Base-by-base conservation (phyloP, 2,113 vertebrate genomes). In the Malurus elegans region DNA sequence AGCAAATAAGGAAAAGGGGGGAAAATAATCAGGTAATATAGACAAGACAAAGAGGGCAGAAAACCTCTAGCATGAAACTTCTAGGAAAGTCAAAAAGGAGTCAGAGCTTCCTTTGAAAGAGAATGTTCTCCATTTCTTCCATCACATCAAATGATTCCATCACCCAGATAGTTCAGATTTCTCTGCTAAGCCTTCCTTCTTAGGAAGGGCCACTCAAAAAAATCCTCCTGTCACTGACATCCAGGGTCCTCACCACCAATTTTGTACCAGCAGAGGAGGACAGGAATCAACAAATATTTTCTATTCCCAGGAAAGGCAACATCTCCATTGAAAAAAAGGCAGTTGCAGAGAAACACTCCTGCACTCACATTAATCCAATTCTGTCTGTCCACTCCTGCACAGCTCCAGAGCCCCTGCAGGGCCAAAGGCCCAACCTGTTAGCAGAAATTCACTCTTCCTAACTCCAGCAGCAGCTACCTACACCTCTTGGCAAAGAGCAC, bases 341-440 rank as follows among this genome's bases (percentile, higher is more conserved):
- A 96, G 11, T 57, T 62, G 47, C 56, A 71, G n/a, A 29, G 54
- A 73, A 86, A 26, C 12, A 10, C 16, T 48, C 14, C 31, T 51
- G 80, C 2, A 4, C 44, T 20, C 47, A 20, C 53, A 56, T 23
- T 12, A 51, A 74, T 10, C 18, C 44, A 31, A 6, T 0, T 4
- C 23, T 56, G 48, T n/a, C 47, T 65, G 67, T 12, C 44, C 14
- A 0, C 24, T 60, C 23, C 42, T 50, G 48, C 2, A 31, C 57
- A 78, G 78, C 45, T 73, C 20, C 74, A 70, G 62, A 85, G n/a
- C 34, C 54, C 72, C 66, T 18, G 29, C 26, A 57, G 69, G 40
- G 64, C 51, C 4, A 0, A 42, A 47, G 28, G 32, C 58, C 34
- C 6, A 1, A 10, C 28, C 34, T 6, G 8, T 2, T 5, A 8